Conservation (phyloP, 2,888 invertebrate genomes). For the Diplazon laetatorius region DNA sequence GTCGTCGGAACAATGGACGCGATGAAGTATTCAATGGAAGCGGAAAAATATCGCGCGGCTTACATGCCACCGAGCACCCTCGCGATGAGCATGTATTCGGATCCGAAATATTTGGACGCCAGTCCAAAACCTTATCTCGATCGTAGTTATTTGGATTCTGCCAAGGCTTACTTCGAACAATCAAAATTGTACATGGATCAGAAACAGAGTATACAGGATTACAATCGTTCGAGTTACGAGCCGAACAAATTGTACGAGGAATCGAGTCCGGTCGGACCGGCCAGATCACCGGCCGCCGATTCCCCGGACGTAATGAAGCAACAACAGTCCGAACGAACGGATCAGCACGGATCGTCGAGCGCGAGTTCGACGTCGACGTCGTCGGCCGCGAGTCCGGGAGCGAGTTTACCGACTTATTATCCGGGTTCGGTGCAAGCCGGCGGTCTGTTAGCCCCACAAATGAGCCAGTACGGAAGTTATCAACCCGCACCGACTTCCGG, state of each 20-base stretch:
- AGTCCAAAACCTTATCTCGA: constrained; percentile 85
- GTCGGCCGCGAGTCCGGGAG: constrained; percentile 85
- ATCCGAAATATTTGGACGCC: constrained; percentile 87
- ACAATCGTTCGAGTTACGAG: constrained; percentile 88
- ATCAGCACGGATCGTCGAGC: constrained; percentile 76
- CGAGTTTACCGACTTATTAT: constrained; percentile 80
- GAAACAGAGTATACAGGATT: constrained; percentile 85
- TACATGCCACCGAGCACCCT: constrained; percentile 87
- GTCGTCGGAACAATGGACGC: constrained; percentile 90
- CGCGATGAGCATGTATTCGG: constrained; percentile 89
- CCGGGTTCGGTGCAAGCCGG: constrained; percentile 77
- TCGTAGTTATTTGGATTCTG: constrained; percentile 88
- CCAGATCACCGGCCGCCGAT: constrained; percentile 83
- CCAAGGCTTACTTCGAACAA: constrained; percentile 88
- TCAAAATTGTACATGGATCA: constrained; percentile 90
- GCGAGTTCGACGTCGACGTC: constrained; percentile 84
- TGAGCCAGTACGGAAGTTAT: constrained; percentile 87
- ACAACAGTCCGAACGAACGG: constrained; percentile 67
- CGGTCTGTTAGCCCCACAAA: constrained; percentile 84
- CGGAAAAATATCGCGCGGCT: constrained; percentile 89
- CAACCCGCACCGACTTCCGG: constrained; percentile 84
- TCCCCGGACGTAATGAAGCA: constrained; percentile 80
- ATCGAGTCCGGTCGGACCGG: constrained; percentile 83
- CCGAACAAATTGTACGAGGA: constrained; percentile 86
- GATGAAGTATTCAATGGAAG: constrained; percentile 91